phyloP scores from a whole-genome alignment of 2,888 invertebrate species.

The Tromatobia lineatoria region DNA sequence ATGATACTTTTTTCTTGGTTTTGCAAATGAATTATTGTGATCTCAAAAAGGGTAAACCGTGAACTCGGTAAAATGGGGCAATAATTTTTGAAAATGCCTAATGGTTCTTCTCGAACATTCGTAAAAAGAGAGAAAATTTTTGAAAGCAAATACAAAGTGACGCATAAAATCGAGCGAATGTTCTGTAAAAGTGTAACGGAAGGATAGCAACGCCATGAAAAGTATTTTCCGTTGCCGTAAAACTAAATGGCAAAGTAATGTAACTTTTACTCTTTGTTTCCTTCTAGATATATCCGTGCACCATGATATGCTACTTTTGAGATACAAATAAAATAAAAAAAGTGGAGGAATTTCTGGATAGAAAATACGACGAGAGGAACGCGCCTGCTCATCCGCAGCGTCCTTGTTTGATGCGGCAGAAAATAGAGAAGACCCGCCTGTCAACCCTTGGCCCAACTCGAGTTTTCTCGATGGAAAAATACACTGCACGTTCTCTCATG shows the following conservation, averaged over 20 bases:
- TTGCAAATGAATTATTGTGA: no score
- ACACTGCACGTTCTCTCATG: slow-evolving; percentile 22
- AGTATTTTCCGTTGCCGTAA: background rate
- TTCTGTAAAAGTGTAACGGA: background rate
- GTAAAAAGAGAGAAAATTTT: no score
- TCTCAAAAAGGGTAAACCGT: no score
- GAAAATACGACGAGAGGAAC: background rate
- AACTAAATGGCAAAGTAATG: background rate
- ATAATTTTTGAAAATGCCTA: no score
- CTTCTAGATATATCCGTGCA: background rate
- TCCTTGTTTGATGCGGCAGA: slow-evolving; percentile 22
- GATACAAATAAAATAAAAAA: no score
- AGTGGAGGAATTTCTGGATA: slow-evolving; percentile 1
- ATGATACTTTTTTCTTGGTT: no score
- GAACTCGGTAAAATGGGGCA: no score
- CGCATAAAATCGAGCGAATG: background rate
- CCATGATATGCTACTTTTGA: background rate
- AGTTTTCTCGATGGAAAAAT: slow-evolving; percentile 29
- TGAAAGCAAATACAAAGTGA: no score
- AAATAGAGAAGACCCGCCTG: slow-evolving; percentile 17
- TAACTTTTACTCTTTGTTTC: background rate
- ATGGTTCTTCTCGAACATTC: no score
- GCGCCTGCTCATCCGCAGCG: slow-evolving; percentile 1
- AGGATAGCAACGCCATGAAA: background rate
- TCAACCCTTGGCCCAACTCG: background rate